Evolutionary conservation across 2,113 vertebrate genomes (phyloP), one percentile per base, ranked within the genome.

Genomic region (Chlamydotis undulata): DNA sequence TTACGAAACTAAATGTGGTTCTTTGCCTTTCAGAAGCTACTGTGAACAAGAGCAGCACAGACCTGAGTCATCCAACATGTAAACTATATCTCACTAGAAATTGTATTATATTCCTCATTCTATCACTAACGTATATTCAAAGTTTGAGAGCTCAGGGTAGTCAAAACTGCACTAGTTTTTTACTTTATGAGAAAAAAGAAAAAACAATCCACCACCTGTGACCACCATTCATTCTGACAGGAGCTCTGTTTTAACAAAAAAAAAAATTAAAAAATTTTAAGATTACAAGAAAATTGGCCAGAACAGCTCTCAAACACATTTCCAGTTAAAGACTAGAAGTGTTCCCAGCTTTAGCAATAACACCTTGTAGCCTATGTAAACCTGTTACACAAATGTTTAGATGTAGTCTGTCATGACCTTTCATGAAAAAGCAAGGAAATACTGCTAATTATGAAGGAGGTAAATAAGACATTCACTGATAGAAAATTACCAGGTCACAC

Each of bases 401-500:
- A 22, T 6, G 2, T 2, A n/a, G 26, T 8, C 19, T 39, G 14
- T 45, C 41, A 49, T 0, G 8, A 60, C 7, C 14, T 13, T 47
- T 33, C 10, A 18, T 21, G 21, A 47, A 73, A 73, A 55, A 60
- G 8, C 49, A 71, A 82, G 65, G 49, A 60, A 77, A 56, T 25
- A 15, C 7, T 31, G 59, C 7, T 39, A 37, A 53, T 10, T 75
- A 55, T 52, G n/a, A 77, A 55, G 7, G 11, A 6, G 12, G 6
- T 26, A 60, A 71, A 29, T 12, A 47, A 35, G 39, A 61, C 13
- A 21, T 61, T 80, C 31, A 57, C 14, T 63, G 47, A 39, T 6
- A 80, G 63, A 47, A 49, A 76, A 77, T 7, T 19, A 80, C 2
- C 7, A 9, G 31, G 49, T 47, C 19, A 83, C 9, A 8, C 0